phyloP scores from a whole-genome alignment of 2,797 vertebrate genomes.

The Acrocephalus scirpaceus region DNA sequence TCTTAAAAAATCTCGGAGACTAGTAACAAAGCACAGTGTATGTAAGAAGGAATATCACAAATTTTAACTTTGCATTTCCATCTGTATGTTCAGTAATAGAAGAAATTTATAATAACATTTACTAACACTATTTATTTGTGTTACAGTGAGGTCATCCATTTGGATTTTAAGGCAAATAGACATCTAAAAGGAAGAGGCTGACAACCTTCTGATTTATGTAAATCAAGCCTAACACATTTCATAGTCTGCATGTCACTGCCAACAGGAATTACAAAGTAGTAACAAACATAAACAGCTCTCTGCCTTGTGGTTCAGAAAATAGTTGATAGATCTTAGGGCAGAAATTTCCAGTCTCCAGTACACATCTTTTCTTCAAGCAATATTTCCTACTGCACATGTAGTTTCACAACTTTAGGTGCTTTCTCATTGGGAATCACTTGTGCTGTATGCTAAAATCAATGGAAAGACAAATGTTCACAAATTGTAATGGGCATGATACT shows the following conservation, averaged over 20 bases:
- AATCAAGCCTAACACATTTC: slow-evolving; percentile 64
- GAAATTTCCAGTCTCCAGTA: slow-evolving; percentile 12
- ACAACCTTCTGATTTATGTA: slow-evolving; percentile 69
- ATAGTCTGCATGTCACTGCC: slow-evolving; percentile 58
- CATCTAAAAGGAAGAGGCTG: slow-evolving; percentile 48
- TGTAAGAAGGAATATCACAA: not conserved
- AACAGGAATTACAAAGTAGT: slow-evolving; percentile 61
- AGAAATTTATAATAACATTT: slow-evolving; percentile 62
- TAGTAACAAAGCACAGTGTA: not conserved
- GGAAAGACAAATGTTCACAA: not conserved
- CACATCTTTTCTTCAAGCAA: not conserved
- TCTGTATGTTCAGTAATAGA: slow-evolving; percentile 55
- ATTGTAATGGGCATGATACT: not conserved
- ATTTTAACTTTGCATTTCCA: slow-evolving; percentile 45
- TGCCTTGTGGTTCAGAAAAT: slow-evolving; percentile 19
- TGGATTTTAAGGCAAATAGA: slow-evolving; percentile 52
- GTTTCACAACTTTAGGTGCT: not conserved
- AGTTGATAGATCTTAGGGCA: slow-evolving; percentile 25
- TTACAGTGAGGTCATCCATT: slow-evolving; percentile 63
- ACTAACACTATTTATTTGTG: slow-evolving; percentile 61
- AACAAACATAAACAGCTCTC: slow-evolving; percentile 64
- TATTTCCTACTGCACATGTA: not conserved
- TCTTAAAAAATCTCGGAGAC: not conserved
- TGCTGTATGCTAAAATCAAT: not conserved
- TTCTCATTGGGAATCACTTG: not conserved